phyloP scores from a whole-genome alignment of 1,140 invertebrate genomes.

The Pinna nobilis region DNA sequence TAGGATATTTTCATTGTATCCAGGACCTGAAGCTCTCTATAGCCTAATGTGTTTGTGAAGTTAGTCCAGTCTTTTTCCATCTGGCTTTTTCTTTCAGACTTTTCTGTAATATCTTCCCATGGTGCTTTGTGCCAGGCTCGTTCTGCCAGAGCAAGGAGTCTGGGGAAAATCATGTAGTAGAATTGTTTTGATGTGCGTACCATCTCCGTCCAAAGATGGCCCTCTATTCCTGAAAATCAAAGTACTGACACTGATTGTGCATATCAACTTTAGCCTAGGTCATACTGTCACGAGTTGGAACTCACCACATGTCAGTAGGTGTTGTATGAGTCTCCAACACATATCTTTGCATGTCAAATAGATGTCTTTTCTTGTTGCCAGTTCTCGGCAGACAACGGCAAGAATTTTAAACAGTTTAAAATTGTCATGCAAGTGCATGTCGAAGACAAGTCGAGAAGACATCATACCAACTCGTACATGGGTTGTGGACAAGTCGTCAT shows the following conservation, averaged over 20 bases:
- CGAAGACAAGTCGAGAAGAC: no score
- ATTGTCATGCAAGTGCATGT: no score
- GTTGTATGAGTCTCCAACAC: no score
- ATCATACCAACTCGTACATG: no score
- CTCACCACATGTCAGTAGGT: no score
- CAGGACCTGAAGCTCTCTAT: constrained; percentile 60
- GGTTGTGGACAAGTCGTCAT: no score
- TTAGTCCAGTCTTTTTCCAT: constrained; percentile 53
- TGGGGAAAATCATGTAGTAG: constrained; percentile 64
- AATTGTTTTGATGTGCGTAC: constrained; percentile 56
- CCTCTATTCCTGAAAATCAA: constrained; percentile 54
- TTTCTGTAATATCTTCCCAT: constrained; percentile 56
- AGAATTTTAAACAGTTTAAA: no score
- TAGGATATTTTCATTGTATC: constrained; percentile 56
- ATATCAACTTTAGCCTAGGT: neutral
- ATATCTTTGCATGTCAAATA: no score
- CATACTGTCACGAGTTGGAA: neutral
- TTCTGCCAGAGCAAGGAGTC: constrained; percentile 65
- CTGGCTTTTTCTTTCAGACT: constrained; percentile 20
- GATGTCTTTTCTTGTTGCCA: no score
- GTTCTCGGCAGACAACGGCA: no score
- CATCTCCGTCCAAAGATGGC: constrained; percentile 64
- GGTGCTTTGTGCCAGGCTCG: constrained; percentile 65
- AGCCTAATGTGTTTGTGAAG: constrained; percentile 60
- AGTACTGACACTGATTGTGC: neutral